Conservation (phyloP, 2,797 vertebrate genomes). For the Acrossocheilus fasciatus region DNA sequence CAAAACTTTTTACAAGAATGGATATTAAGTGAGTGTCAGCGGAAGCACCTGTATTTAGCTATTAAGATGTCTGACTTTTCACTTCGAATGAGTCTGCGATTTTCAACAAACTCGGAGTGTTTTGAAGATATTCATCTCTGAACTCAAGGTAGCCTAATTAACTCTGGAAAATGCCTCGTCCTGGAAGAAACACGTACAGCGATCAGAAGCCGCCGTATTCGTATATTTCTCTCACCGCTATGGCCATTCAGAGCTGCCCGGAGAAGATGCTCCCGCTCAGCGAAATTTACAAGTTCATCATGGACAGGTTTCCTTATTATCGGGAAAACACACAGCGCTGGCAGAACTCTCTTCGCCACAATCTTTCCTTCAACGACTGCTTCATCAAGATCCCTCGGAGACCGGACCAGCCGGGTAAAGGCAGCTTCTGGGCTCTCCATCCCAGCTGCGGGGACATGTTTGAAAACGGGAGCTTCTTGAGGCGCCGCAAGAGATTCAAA, state of each 20-base stretch:
- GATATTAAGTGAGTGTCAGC: conserved; percentile 11
- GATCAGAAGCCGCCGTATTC: conserved; percentile 99
- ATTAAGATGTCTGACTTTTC: conserved; percentile 12
- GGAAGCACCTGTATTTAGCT: not conserved
- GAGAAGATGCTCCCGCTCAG: conserved; percentile 99
- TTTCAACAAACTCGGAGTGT: conserved; percentile 19
- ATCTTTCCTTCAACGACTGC: conserved; percentile 98
- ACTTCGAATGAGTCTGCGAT: conserved; percentile 9
- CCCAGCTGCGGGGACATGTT: conserved; percentile 98
- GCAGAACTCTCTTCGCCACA: conserved; percentile 98
- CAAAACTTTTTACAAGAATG: conserved; percentile 33
- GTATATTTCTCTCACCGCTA: conserved; percentile 97
- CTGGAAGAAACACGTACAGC: conserved; percentile 98
- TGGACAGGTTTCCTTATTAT: conserved; percentile 98
- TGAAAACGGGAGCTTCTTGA: conserved; percentile 92
- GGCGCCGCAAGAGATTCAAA: conserved; percentile 95
- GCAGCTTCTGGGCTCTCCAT: conserved; percentile 98
- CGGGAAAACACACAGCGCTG: conserved; percentile 97
- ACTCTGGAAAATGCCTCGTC: conserved; percentile 88
- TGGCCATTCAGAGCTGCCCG: conserved; percentile 97
- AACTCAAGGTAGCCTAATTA: conserved; percentile 35
- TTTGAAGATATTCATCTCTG: conserved; percentile 46
- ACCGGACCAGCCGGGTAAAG: conserved; percentile 96
- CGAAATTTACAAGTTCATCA: conserved; percentile 99
- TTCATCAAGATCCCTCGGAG: conserved; percentile 98